Conservation (phyloP, 2,113 vertebrate genomes). For the Gymnorhina tibicen region DNA sequence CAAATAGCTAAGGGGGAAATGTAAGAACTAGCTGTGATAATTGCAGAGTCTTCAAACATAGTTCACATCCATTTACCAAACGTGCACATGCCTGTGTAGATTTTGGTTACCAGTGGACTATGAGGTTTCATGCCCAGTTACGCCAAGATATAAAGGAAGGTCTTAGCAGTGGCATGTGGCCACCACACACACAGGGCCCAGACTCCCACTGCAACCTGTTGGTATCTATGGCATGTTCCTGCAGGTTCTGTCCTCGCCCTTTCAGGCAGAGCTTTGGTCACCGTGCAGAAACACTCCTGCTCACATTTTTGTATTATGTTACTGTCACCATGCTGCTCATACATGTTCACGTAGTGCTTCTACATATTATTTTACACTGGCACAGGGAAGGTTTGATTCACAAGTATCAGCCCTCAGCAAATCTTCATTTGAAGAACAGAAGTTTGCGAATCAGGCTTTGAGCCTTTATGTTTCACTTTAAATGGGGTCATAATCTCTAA, state of each 20-base stretch:
- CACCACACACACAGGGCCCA: background rate
- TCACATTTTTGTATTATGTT: background rate
- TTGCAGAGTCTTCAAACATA: background rate
- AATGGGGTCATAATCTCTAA: background rate
- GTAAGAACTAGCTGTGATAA: background rate
- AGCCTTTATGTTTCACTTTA: background rate
- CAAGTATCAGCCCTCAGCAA: background rate
- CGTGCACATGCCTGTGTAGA: background rate
- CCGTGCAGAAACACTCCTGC: background rate
- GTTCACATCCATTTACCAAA: background rate
- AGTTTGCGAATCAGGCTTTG: background rate
- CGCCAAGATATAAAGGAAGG: background rate
- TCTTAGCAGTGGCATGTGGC: background rate
- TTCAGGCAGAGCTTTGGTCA: background rate
- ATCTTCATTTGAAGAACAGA: background rate
- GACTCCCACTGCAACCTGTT: background rate
- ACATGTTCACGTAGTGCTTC: accelerated
- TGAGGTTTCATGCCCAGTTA: background rate
- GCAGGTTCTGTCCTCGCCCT: background rate
- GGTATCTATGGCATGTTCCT: background rate
- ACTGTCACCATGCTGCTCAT: background rate
- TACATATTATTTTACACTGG: background rate
- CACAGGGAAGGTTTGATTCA: background rate
- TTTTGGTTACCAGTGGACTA: background rate
- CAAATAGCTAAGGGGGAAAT: background rate